Evolutionary conservation across 2,797 vertebrate genomes (phyloP), one percentile per base, ranked within the genome.

Genomic region (Ctenopoma kingsleyae): DNA sequence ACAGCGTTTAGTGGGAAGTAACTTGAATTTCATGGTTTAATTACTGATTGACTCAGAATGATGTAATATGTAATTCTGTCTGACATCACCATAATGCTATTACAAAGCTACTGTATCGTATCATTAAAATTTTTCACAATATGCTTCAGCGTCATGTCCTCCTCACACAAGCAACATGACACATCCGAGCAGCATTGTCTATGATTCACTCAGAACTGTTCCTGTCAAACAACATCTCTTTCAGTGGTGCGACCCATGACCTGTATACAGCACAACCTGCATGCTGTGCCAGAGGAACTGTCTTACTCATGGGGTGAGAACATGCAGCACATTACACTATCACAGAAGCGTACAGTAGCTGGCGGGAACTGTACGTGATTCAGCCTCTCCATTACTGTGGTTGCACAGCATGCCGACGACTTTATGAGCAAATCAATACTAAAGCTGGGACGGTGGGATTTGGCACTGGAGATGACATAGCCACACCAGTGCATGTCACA

Each of bases 181-280:
- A 67, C 64, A 22, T 51, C 3, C 8, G 6, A 59, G 50, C 63
- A 67, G 76, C 64, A 19, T 22, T 40, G 35, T 72, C 38, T 43
- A 3, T 75, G 83, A 87, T 78, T 85, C 87, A 82, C 69, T 8
- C 63, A 66, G 74, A 83, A 52, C 52, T 56, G 56, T 76, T 82
- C 65, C 77, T 38, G 77, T 82, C 81, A 78, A 71, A 67, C 67
- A 69, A 63, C 67, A 64, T 84, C 70, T 48, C 43, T 38, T 13
- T 76, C 58, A 58, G 27, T 8, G 63, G 56, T 59, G 40, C 61
- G 82, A 86, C 79, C 83, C 49, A 55, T 72, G 73, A 82, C 78
- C 71, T 23, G 61, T 30, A 20, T 49, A 44, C 20, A 36, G 47
- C 49, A 36, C 40, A 65, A 78, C 53, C 62, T 52, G 63, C 40